These are phyloP conservation scores for Parelbella ahira DNA, from an alignment of 2,888 invertebrate genomes.

Conservation along the genomic window DNA sequence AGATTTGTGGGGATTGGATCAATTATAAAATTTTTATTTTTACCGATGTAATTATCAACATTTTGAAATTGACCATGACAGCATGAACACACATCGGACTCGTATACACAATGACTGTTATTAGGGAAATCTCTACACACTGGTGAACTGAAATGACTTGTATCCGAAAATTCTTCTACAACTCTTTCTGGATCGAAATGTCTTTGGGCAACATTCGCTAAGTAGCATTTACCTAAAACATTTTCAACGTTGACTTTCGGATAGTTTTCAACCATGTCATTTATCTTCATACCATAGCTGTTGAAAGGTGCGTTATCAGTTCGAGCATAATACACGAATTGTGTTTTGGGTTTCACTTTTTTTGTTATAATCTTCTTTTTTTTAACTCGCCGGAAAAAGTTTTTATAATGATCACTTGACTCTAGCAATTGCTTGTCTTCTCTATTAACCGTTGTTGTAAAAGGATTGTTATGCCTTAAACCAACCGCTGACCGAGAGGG, in stretches of 20 bases:
- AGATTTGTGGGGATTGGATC: conserved; percentile 26
- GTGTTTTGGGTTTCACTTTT: conserved; percentile 36
- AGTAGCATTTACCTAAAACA: conserved; percentile 32
- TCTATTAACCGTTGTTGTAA: not conserved
- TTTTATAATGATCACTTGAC: conserved; percentile 21
- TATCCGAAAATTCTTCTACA: conserved; percentile 39
- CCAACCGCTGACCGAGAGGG: conserved; percentile 24
- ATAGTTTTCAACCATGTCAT: not conserved
- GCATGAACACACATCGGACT: conserved; percentile 57
- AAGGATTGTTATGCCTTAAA: conserved; percentile 1
- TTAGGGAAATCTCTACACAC: conserved; percentile 46
- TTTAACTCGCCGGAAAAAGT: conserved; percentile 36
- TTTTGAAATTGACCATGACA: conserved; percentile 53
- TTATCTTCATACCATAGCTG: not conserved
- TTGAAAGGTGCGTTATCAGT: conserved; percentile 38
- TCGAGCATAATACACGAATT: conserved; percentile 50
- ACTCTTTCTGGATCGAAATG: conserved; percentile 47
- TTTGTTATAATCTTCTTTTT: conserved; percentile 33
- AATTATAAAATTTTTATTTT: conserved; percentile 26
- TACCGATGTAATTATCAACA: conserved; percentile 43
- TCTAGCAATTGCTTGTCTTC: not conserved
- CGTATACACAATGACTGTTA: conserved; percentile 26
- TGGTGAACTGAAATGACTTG: conserved; percentile 54
- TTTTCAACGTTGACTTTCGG: conserved; percentile 1
- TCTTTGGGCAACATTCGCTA: conserved; percentile 45